These are phyloP conservation scores for Atrina japonica DNA, from an alignment of 2,888 invertebrate genomes.

Conservation along the genomic window DNA sequence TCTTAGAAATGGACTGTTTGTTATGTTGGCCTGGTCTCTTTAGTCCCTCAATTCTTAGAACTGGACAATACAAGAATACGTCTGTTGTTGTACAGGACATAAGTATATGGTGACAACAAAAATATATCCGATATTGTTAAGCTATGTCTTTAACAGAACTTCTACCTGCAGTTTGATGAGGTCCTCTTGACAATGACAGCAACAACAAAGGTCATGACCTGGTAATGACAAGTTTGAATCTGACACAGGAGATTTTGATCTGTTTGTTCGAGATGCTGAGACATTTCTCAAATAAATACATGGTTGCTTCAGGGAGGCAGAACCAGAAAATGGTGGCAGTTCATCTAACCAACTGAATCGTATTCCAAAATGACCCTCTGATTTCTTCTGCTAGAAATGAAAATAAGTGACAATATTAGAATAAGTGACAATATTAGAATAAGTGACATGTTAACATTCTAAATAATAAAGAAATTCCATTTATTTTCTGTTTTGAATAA, in stretches of 20 bases:
- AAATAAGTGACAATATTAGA: constrained; percentile 13
- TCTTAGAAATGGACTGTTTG: too few relatives aligned
- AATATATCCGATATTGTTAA: too few relatives aligned
- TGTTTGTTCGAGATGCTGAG: constrained; percentile 17
- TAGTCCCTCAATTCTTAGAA: too few relatives aligned
- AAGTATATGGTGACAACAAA: too few relatives aligned
- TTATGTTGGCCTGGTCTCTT: too few relatives aligned
- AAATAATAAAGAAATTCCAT: not conserved
- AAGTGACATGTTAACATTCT: not conserved
- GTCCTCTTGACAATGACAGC: constrained; percentile 68
- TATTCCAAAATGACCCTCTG: constrained; percentile 69
- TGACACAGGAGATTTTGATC: not conserved
- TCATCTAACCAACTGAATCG: constrained; percentile 71
- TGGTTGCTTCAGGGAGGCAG: constrained; percentile 53
- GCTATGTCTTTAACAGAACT: too few relatives aligned
- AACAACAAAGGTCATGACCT: constrained; percentile 52
- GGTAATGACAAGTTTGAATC: not conserved
- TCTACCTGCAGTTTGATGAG: constrained; percentile 75
- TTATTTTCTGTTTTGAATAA: not conserved
- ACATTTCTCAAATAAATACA: constrained; percentile 57
- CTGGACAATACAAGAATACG: too few relatives aligned
- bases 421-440: not conserved
- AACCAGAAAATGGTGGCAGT: constrained; percentile 67
- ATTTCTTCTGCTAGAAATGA: constrained; percentile 56
- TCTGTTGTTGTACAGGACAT: too few relatives aligned